phyloP scores from a whole-genome alignment of 2,797 vertebrate genomes.

The Amniataba percoides region DNA sequence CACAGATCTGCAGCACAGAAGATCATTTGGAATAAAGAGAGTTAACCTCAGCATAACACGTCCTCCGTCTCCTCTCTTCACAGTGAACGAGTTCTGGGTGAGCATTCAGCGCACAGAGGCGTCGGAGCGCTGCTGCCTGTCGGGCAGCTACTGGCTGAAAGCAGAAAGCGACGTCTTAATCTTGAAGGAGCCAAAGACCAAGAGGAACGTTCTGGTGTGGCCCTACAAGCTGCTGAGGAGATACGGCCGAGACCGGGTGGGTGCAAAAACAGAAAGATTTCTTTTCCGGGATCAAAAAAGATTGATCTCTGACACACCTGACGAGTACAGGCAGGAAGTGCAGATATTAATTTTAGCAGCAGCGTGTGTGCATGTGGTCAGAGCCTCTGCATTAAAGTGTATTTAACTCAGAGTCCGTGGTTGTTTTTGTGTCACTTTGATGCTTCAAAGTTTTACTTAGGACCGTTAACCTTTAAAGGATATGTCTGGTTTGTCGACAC shows the following conservation, averaged over 20 bases:
- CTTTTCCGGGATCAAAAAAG: neutral
- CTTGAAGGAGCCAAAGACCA: constrained; percentile 87
- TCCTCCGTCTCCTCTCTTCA: neutral
- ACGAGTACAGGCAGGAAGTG: neutral
- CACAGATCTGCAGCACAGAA: neutral
- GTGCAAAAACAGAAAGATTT: constrained; percentile 26
- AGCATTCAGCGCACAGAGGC: constrained; percentile 92
- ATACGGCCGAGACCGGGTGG: constrained; percentile 95
- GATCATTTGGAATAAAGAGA: neutral
- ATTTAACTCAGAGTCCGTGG: constrained; percentile 14
- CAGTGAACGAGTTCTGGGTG: constrained; percentile 95
- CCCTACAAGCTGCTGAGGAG: constrained; percentile 95
- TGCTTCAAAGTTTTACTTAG: constrained; percentile 15
- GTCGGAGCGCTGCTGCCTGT: constrained; percentile 90
- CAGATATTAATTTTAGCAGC: neutral
- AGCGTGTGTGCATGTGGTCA: constrained; percentile 14
- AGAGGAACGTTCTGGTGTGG: constrained; percentile 88
- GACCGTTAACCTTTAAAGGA: constrained; percentile 27
- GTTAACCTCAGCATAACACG: neutral
- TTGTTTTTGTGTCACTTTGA: constrained; percentile 18
- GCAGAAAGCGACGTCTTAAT: constrained; percentile 88
- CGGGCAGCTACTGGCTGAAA: constrained; percentile 90
- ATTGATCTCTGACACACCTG: neutral
- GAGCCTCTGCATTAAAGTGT: neutral
- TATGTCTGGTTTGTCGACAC: neutral